Evolutionary conservation across 2,888 invertebrate species (phyloP).

Genomic region (Octonoba sinensis): DNA sequence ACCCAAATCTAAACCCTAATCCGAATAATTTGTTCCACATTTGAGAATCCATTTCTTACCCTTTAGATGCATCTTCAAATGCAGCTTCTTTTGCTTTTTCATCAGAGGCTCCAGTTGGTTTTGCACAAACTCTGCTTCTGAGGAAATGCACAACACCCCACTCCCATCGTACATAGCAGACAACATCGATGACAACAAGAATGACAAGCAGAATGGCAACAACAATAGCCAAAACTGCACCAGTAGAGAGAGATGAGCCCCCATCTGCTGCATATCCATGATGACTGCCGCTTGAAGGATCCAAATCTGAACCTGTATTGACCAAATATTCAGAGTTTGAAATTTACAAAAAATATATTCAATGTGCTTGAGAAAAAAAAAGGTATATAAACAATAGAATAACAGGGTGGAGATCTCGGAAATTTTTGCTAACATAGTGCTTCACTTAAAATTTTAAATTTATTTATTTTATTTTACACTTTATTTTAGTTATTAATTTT

Average conservation of each 20-base stretch:
- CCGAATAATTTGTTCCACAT: no score
- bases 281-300: slow-evolving; percentile 35
- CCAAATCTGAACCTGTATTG: slow-evolving; percentile 47
- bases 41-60: slow-evolving; percentile 26
- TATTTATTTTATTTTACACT: no score
- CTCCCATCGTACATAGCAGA: slow-evolving; percentile 79
- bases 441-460: no score
- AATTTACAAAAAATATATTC: no score
- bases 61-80: slow-evolving; percentile 61
- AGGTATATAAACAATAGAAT: no score
- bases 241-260: slow-evolving; percentile 66
- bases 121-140: slow-evolving; percentile 64
- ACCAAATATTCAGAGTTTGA: not conserved
- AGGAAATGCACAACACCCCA: slow-evolving; percentile 72
- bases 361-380: no score
- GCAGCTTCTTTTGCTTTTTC: slow-evolving; percentile 64
- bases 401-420: no score
- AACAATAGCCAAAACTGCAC: slow-evolving; percentile 86
- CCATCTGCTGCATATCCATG: slow-evolving; percentile 20
- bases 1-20: no score
- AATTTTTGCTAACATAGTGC: no score
- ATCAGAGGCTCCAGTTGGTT: slow-evolving; percentile 39
- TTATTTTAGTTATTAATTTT: no score
- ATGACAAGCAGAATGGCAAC: slow-evolving; percentile 84
- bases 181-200: slow-evolving; percentile 81